Conservation (phyloP, 2,888 invertebrate species). For the Blastobasis adustella region DNA sequence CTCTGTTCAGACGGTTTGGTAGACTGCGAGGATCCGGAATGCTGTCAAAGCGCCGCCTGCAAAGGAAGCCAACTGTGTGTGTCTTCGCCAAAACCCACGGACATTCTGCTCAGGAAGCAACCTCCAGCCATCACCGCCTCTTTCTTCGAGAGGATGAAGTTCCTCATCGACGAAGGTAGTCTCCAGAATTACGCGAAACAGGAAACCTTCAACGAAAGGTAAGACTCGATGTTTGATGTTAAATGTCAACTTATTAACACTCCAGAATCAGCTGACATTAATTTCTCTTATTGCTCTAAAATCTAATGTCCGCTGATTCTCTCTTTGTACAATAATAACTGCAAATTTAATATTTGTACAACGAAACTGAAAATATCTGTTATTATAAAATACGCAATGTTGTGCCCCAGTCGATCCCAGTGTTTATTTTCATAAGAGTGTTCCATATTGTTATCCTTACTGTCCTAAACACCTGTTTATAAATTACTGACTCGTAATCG, state of each 20-base stretch:
- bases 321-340: not conserved
- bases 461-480: constrained; percentile 40
- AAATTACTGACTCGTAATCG: constrained; percentile 25
- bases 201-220: constrained; percentile 98
- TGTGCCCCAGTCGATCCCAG: constrained; percentile 85
- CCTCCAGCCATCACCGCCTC: constrained; percentile 97
- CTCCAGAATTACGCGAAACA: constrained; percentile 97
- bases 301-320: constrained; percentile 23
- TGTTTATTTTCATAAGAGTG: constrained; percentile 64
- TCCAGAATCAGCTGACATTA: constrained; percentile 8
- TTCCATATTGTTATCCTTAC: constrained; percentile 55
- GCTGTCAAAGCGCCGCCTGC: constrained; percentile 89
- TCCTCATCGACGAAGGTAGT: constrained; percentile 98
- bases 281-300: too few relatives aligned
- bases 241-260: constrained; percentile 25
- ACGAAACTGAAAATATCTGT: constrained; percentile 24
- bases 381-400: constrained; percentile 79
- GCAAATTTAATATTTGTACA: not conserved
- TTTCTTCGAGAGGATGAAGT: constrained; percentile 98
- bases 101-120: constrained; percentile 95
- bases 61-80: constrained; percentile 93
- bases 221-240: constrained; percentile 67
- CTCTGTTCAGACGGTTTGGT: constrained; percentile 88
- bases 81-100: constrained; percentile 95
- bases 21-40: constrained; percentile 99